Percentiles rank a stretch among this genome's conserved stretches.
These are phyloP conservation scores for Casuarius casuarius DNA, from an alignment of 2,113 vertebrate genomes.

Conservation along the genomic window DNA sequence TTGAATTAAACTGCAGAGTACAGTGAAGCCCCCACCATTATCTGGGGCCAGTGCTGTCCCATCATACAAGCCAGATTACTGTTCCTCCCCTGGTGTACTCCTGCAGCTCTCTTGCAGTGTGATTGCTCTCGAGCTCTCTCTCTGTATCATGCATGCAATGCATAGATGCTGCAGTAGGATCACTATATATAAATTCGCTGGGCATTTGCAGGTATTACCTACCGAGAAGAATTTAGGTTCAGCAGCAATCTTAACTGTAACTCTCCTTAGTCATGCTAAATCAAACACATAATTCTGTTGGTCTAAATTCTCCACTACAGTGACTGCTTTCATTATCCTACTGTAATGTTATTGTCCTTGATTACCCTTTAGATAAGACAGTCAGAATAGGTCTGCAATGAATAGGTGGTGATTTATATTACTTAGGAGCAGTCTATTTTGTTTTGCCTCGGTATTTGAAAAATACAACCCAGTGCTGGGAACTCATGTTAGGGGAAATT, in stretches of 20 bases:
- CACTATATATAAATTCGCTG: no score
- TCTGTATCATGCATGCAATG: rapidly evolving
- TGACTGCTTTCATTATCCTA: background rate
- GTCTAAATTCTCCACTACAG: background rate
- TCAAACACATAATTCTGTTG: background rate
- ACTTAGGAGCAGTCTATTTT: background rate
- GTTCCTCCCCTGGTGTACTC: background rate
- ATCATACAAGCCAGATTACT: background rate
- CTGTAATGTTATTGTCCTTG: background rate
- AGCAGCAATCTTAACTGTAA: background rate
- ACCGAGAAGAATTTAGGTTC: background rate
- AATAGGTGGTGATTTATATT: background rate
- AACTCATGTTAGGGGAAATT: background rate
- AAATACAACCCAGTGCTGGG: background rate
- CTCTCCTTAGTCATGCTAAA: background rate
- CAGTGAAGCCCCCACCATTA: background rate
- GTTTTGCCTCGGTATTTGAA: background rate
- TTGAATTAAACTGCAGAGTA: background rate
- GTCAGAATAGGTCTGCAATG: background rate
- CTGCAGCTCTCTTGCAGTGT: background rate
- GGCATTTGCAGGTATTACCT: background rate
- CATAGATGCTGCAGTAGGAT: background rate
- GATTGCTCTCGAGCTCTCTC: background rate
- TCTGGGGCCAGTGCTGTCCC: background rate
- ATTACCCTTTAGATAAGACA: background rate